Percentiles rank a stretch among this genome's conserved stretches.
Evolutionary conservation across 2,113 vertebrate genomes (phyloP).

Genomic region (Tor tambroides): DNA sequence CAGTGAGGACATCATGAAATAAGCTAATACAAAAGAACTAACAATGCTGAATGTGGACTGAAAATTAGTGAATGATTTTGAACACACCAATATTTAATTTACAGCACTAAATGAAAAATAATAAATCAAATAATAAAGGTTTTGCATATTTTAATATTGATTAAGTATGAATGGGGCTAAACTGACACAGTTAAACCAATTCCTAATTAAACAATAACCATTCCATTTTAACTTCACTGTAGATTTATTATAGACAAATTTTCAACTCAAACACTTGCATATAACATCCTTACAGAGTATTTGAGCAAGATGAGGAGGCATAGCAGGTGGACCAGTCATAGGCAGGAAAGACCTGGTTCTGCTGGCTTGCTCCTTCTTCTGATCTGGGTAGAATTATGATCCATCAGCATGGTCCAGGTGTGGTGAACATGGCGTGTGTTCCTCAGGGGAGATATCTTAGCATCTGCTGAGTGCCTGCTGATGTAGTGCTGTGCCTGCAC

Average conservation of each 20-base stretch:
- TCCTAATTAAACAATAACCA: background rate
- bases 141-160: background rate
- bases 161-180: no score
- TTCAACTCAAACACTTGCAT: background rate
- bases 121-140: background rate
- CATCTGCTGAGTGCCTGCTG: constrained; percentile 75
- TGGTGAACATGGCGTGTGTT: constrained; percentile 72
- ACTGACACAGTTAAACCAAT: background rate
- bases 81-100: background rate
- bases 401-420: constrained; percentile 75
- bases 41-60: constrained; percentile 14
- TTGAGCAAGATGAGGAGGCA: background rate
- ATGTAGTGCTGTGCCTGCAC: constrained; percentile 45
- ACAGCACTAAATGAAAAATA: background rate
- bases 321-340: background rate
- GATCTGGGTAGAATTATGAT: constrained; percentile 60
- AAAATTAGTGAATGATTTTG: background rate
- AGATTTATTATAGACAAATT: background rate
- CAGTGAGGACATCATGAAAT: constrained; percentile 45
- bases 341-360: constrained; percentile 3
- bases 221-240: background rate
- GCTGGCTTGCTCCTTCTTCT: constrained; percentile 34
- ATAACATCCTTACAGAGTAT: background rate
- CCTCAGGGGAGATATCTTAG: constrained; percentile 67
- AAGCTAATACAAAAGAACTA: constrained; percentile 38